Base-by-base conservation (phyloP, 2,888 invertebrate species). In the Thecophora atra region DNA sequence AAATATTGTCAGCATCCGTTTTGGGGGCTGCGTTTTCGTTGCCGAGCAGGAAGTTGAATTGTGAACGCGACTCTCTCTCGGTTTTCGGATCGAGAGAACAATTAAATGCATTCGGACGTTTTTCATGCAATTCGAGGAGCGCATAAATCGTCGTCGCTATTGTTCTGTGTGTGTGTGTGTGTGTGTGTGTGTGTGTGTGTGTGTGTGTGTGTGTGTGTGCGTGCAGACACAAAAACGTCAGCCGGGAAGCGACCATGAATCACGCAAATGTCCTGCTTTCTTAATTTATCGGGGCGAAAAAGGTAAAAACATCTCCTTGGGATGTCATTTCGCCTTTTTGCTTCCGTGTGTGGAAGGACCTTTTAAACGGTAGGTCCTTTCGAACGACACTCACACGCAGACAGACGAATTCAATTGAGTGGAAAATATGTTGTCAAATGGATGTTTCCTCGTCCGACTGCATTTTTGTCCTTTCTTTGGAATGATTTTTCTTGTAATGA, bases 381-480 rank as follows among this genome's bases (percentile, higher is more conserved):
- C 51, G 4, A 19, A 44, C 37, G 4, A 42, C 56, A 54, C 26
- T 6, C 19, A 56, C 37, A 56, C 54, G 13, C 67, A 37, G 15
- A 51, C 15, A 51, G 15, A n/a, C 51, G 51, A n/a, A 82, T 81
- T 82, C 81, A 81, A 81, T 81, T 81, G 81, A 81, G 81, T 81
- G 81, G 79, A 81, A 81, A 81, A 82, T 82, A 81, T 81, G 81
- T 82, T 81, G 80, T 82, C 79, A 78, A 79, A 64, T 69, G 73
- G 66, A 67, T 51, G 66, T 72, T 71, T 56, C 24, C 24, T 44
- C 47, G 17, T 56, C 3, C 26, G 17, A 58, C n/a, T 70, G n/a
- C 54, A 58, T 37, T 52, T 26, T n/a, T 51, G 19, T 65, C 8
- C 37, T 47, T 54, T 54, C n/a, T 37, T n/a, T 37, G 37, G 11